Conservation (phyloP, 2,113 vertebrate species). For the Callorhinus ursinus region DNA sequence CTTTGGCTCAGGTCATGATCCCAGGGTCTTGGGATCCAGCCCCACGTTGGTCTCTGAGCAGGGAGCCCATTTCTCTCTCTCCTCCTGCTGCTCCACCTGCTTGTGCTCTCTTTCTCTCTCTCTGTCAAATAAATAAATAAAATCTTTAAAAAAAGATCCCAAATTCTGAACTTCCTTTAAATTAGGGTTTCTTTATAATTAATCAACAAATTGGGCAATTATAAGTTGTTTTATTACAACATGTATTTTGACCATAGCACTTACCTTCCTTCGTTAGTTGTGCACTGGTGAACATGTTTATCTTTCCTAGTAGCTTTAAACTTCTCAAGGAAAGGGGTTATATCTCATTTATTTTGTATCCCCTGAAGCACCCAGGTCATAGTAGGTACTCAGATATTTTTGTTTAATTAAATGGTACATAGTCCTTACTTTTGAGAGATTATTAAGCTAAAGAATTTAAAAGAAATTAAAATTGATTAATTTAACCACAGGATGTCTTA, state of each 20-base stretch:
- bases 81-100: neutral
- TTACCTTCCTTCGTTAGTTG: neutral
- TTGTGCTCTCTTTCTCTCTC: neutral
- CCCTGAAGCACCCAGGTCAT: neutral
- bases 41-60: neutral
- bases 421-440: neutral
- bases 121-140: neutral
- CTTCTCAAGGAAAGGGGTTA: neutral
- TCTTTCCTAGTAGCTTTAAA: neutral
- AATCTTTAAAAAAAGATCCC: neutral
- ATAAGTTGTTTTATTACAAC: neutral
- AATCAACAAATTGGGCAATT: neutral
- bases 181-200: neutral
- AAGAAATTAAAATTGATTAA: neutral
- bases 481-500: neutral
- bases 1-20: neutral
- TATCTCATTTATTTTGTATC: neutral
- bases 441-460: neutral
- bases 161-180: neutral
- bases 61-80: neutral
- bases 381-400: neutral
- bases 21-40: neutral
- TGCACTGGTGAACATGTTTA: neutral
- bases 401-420: neutral
- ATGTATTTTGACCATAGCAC: neutral